These are phyloP conservation scores for Drosophila auraria DNA, from an alignment of 1,140 invertebrate genomes.

Conservation along the genomic window DNA sequence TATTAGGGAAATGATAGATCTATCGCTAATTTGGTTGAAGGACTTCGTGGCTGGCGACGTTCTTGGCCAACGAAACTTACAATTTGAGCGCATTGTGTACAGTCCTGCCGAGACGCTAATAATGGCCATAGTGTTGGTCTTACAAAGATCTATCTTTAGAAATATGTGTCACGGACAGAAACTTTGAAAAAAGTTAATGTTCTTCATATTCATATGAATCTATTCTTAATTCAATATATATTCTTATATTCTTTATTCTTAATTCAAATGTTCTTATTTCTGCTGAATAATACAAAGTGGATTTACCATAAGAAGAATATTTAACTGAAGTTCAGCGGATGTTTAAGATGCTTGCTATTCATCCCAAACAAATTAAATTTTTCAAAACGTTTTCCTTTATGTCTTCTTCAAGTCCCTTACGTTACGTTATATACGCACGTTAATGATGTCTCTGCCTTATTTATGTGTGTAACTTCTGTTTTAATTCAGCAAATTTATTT, in stretches of 20 bases:
- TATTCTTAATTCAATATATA: no score
- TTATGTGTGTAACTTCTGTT: neutral
- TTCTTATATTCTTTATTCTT: no score
- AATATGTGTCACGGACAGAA: neutral
- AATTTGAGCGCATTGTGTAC: constrained; percentile 23
- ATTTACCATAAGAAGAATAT: neutral
- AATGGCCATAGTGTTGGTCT: neutral
- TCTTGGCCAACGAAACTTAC: neutral
- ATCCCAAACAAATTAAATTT: neutral
- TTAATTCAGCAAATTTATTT: constrained; percentile 8
- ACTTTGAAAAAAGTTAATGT: no score
- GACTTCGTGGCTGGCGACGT: constrained; percentile 7
- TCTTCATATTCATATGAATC: no score
- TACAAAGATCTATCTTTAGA: constrained; percentile 31
- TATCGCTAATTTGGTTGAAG: constrained; percentile 30
- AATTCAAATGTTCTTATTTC: neutral
- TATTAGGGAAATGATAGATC: constrained; percentile 31
- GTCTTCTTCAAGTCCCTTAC: neutral
- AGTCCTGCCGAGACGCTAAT: constrained; percentile 34
- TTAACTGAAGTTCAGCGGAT: neutral
- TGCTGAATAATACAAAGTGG: neutral
- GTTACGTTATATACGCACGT: neutral
- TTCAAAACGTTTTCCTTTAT: neutral
- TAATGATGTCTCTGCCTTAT: constrained; percentile 9
- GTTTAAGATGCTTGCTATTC: neutral